Base-by-base conservation (phyloP, 2,888 invertebrate species). In the Amphipoea lucens region DNA sequence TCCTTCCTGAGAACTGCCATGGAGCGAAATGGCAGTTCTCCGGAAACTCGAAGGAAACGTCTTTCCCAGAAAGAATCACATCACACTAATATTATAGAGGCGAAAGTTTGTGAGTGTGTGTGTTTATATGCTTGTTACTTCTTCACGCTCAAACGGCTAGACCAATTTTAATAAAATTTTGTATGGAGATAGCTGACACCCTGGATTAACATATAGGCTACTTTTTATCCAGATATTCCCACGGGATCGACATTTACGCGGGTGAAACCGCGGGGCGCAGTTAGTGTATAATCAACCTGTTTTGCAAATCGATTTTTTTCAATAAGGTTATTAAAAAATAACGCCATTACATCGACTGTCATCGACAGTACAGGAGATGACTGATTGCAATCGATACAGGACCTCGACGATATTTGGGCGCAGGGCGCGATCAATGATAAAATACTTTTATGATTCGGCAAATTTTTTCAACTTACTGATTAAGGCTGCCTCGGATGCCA, bases 381-480 rank as follows among this genome's bases (percentile, higher is more conserved):
- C 82, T 87, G 90, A 89, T 89, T 82, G 79, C 81, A 81, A 82
- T 78, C 78, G 74, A 89, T 89, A 88, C 88, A 76, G 86, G 85
- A 82, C 69, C 78, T 54, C 81, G 76, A 83, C 77, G 80, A 88
- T 89, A 87, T 89, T 89, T 88, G 87, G 88, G 90, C 77, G 74
- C 89, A 86, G 82, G 86, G 88, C 79, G 88, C n/a, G 89, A 89
- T 89, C 71, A 36, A 11, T 60, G 90, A 88, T 89, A 89, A 89
- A 87, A 89, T 89, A 88, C 77, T 85, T 88, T 87, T 88, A 88
- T 89, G 88, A 89, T 79, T 76, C 82, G 77, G 85, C 86, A 85
- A 74, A 78, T 79, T 86, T 86, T 81, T 70, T 76, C 76, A 70
- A 80, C 73, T 88, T 70, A 81, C 90, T 89, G 88, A 89, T 89